Percentiles rank a stretch among this genome's conserved stretches.
These are phyloP conservation scores for Himantopus leucocephalus DNA, from an alignment of 2,113 vertebrate species.

Conservation along the genomic window DNA sequence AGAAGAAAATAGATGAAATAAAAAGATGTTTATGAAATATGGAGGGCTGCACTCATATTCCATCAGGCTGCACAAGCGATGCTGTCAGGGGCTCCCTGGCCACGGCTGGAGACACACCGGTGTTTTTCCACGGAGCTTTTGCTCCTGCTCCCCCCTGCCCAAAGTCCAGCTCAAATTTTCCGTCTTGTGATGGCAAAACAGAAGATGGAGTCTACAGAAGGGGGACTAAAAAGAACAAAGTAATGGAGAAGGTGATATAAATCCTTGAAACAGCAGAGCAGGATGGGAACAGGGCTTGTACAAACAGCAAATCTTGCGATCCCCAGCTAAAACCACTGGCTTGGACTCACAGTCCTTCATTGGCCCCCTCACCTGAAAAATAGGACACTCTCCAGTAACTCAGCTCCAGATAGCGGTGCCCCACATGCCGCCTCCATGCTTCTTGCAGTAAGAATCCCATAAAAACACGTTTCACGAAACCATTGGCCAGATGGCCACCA, in stretches of 20 bases:
- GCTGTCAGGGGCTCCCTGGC: neutral
- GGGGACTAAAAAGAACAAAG: neutral
- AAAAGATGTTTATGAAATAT: neutral
- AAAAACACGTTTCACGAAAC: neutral
- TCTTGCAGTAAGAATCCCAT: neutral
- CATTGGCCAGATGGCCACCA: neutral
- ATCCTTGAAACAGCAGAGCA: neutral
- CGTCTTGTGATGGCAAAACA: neutral
- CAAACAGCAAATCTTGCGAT: neutral
- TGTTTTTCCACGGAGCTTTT: neutral
- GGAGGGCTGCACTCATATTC: neutral
- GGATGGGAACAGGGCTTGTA: neutral
- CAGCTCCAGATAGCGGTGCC: neutral
- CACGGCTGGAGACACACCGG: rapidly evolving
- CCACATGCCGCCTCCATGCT: rapidly evolving
- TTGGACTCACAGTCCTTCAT: neutral
- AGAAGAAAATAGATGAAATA: neutral
- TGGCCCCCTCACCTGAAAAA: neutral
- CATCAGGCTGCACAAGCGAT: neutral
- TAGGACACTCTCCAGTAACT: neutral
- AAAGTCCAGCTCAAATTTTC: neutral
- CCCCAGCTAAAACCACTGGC: neutral
- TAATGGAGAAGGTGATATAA: neutral
- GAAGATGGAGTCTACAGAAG: neutral
- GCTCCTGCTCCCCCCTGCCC: neutral